Evolutionary conservation across 2,797 vertebrate genomes (phyloP), one percentile per base, ranked within the genome.

Genomic region (Sebastes melanostomus): DNA sequence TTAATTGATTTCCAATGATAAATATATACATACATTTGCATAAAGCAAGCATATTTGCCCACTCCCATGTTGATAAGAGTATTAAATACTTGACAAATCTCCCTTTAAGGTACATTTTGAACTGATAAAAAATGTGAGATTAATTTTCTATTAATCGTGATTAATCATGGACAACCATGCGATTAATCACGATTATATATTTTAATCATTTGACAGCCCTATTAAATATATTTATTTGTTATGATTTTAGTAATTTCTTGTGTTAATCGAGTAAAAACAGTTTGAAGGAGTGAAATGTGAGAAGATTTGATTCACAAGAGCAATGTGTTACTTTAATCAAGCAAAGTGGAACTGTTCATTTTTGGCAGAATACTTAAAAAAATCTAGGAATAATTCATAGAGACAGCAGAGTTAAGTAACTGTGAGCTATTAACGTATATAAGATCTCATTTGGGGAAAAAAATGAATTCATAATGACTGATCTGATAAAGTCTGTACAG

Each of bases 181-280:
- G 16, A 46, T 46, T 46, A 46, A 2, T 2, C 1, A 46, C 3
- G 0, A 18, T 46, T 46, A 0, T 46, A 20, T 42, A 42, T 1
- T 42, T 42, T 16, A 42, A 16, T 42, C 38, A 2, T 1, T 50
- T 50, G 42, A 50, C 16, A 50, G 42, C 1, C 42, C 42, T 50
- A 50, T 18, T 0, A 18, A 18, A 50, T 50, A 18, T 62, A 22
- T 34, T 36, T 34, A 13, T 34, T 34, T 34, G 20, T 11, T 54
- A 22, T 54, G 0, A 10, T 60, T 60, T 60, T 18, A 16, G 25
- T 16, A 0, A 30, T 59, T 59, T 59, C 3, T 60, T 20, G 8
- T 30, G 16, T 60, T 55, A 55, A 55, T 55, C 1, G 4, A 24
- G n/a, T 55, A 9, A 29, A 61, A 32, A 10, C 0, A 32, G 14